Evolutionary conservation across 2,113 vertebrate species (phyloP).

Genomic region (Corythornis cristatus): DNA sequence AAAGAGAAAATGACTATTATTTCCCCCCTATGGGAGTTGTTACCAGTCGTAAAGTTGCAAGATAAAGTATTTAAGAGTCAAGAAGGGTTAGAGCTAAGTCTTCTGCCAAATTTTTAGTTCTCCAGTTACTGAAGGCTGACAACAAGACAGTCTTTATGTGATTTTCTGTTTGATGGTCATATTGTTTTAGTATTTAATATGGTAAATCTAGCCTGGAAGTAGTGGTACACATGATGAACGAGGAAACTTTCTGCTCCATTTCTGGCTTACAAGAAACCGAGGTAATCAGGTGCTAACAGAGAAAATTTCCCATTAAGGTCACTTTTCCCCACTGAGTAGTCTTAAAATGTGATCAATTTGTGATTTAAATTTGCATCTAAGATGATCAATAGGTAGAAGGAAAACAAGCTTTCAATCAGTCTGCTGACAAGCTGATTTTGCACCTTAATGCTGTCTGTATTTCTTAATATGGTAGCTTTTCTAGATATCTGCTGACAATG

Average conservation of each 20-base stretch:
- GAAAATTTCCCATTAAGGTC: not conserved
- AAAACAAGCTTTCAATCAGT: not conserved
- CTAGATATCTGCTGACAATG: not conserved
- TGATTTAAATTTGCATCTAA: not conserved
- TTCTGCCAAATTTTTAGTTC: not conserved
- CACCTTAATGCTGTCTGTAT: not conserved
- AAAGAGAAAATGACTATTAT: not conserved
- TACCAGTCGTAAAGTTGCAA: not conserved
- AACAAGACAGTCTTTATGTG: not conserved
- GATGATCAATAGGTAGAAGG: not conserved
- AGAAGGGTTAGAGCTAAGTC: not conserved
- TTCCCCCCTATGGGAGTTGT: not conserved
- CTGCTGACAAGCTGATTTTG: not conserved
- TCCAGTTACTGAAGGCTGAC: not conserved
- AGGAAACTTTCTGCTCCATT: not conserved
- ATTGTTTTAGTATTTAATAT: not conserved
- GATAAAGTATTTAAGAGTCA: not conserved
- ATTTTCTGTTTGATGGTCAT: not conserved
- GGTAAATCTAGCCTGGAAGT: not conserved
- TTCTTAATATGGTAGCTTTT: not conserved
- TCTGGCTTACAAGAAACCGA: not conserved
- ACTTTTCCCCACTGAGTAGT: rapidly evolving
- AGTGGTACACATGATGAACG: not conserved
- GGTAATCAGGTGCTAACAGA: not conserved
- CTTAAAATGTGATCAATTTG: not conserved